phyloP scores from a whole-genome alignment of 2,888 invertebrate genomes.

The Carpatolechia fugitivella region DNA sequence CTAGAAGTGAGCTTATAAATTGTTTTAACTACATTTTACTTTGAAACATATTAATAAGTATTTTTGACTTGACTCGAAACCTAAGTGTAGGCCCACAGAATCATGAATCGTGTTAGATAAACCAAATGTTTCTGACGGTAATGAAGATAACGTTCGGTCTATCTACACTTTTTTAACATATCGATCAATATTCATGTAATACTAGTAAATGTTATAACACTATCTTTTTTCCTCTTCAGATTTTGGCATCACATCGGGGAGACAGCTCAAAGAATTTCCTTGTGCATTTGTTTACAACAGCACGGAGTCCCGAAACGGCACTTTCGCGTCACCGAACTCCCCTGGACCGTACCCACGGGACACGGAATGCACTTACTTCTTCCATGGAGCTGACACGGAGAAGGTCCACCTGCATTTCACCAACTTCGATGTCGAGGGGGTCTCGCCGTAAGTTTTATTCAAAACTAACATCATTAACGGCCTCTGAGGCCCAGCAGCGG shows the following conservation, averaged over 20 bases:
- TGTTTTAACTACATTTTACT: no score
- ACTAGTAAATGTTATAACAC: no score
- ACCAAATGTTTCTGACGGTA: no score
- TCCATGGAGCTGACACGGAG: constrained; percentile 88
- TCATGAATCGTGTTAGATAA: no score
- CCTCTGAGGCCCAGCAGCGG: not conserved
- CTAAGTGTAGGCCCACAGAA: no score
- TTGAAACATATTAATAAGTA: no score
- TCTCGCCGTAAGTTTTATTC: constrained; percentile 87
- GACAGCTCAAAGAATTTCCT: constrained; percentile 86
- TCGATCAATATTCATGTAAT: no score
- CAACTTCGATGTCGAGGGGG: constrained; percentile 96
- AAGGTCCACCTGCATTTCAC: constrained; percentile 91
- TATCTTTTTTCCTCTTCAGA: constrained; percentile 82
- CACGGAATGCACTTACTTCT: constrained; percentile 94
- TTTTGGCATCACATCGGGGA: constrained; percentile 91
- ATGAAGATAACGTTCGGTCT: no score
- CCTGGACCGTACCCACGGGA: constrained; percentile 94
- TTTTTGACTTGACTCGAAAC: no score
- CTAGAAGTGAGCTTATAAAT: no score
- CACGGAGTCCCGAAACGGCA: constrained; percentile 87
- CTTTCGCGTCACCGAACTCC: constrained; percentile 93
- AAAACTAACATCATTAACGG: not conserved
- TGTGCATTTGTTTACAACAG: constrained; percentile 95
- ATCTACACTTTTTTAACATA: no score